These are phyloP conservation scores for Arctocebus calabarensis DNA, from an alignment of 2,797 vertebrate genomes.

Conservation along the genomic window DNA sequence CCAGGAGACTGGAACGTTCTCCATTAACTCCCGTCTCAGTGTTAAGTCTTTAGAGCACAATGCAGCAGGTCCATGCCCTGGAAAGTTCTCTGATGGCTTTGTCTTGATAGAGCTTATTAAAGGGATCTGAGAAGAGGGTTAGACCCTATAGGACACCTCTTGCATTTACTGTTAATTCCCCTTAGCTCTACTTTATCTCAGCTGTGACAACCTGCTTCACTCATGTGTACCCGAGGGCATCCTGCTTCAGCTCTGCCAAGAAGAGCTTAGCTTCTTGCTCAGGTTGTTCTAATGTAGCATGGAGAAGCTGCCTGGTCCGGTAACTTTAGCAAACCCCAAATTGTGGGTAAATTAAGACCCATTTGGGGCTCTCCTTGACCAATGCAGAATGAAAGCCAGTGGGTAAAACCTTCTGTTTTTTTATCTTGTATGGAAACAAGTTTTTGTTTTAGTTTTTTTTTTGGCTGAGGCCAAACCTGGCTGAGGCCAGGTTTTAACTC, in stretches of 20 bases:
- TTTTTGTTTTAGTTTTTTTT: background rate
- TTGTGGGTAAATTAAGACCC: background rate
- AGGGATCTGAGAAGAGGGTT: background rate
- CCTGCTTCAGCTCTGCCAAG: background rate
- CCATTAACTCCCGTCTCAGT: background rate
- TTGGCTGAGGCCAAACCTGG: too few relatives aligned
- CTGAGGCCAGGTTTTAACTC: too few relatives aligned
- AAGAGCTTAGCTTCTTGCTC: background rate
- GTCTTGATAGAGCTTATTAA: background rate
- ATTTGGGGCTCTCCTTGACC: background rate
- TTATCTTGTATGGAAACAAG: background rate
- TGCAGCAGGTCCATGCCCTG: background rate
- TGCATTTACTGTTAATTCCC: background rate
- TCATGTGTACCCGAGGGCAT: background rate
- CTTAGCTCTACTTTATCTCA: background rate
- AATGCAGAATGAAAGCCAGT: background rate
- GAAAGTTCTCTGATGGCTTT: background rate
- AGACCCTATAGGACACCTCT: accelerated
- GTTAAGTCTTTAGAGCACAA: background rate
- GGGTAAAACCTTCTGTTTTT: background rate
- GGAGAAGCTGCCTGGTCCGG: background rate
- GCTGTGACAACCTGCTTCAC: background rate
- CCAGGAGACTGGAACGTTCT: background rate
- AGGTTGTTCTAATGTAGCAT: background rate
- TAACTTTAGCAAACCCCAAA: background rate